Percentiles rank a stretch among this genome's conserved stretches.
Evolutionary conservation across 2,888 invertebrate genomes (phyloP).

Genomic region (Acanthosepion pharaonis): DNA sequence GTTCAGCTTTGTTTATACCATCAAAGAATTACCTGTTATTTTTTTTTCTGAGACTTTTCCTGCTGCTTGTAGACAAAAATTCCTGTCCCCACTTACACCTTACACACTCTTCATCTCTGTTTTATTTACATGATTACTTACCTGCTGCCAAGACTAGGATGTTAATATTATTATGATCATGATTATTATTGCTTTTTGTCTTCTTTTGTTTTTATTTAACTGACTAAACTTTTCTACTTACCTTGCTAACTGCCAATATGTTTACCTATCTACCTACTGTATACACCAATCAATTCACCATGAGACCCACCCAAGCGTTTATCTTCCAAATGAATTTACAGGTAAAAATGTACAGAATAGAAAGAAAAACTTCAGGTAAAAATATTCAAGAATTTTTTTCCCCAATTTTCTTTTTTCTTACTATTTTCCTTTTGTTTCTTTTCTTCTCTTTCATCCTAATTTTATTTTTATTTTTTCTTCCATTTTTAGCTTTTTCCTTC

Average conservation of each 20-base stretch:
- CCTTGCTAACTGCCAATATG: background rate
- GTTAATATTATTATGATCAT: background rate
- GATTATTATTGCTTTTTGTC: background rate
- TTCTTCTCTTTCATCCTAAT: background rate
- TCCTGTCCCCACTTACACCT: background rate
- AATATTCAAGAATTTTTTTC: background rate
- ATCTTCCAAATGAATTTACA: background rate
- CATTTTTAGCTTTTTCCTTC: background rate
- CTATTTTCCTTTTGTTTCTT: background rate
- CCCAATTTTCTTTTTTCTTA: background rate
- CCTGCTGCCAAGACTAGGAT: background rate
- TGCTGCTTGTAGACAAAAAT: background rate
- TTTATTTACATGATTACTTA: background rate
- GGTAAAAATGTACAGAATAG: background rate
- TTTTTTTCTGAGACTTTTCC: background rate
- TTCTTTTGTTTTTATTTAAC: background rate
- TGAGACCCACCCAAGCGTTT: background rate
- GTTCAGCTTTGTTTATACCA: background rate
- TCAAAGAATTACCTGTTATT: background rate
- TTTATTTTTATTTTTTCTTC: background rate
- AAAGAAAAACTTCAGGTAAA: background rate
- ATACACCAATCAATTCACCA: background rate
- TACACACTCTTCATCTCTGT: background rate
- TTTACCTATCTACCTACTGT: background rate
- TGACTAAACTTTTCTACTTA: background rate